A percentile compares a stretch with the other conserved stretches of the same genome.
These are phyloP conservation scores for Sclerurus mexicanus DNA, from an alignment of 2,113 vertebrate species.

Conservation along the genomic window DNA sequence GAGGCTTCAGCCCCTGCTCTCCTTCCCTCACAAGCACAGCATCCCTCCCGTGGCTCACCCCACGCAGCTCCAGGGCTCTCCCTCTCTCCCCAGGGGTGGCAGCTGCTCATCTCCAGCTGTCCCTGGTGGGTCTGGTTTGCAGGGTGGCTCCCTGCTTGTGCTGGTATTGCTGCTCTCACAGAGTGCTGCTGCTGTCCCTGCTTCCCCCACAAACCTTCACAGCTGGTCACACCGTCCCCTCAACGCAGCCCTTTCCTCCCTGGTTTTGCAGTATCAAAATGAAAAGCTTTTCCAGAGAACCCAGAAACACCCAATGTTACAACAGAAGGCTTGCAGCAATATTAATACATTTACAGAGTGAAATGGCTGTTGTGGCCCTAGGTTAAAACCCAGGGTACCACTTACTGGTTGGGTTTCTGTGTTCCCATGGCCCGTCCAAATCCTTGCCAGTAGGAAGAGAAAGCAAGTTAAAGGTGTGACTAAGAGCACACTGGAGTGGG, in stretches of 20 bases:
- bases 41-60: too few relatives aligned
- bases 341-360: neutral
- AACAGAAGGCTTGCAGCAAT: neutral
- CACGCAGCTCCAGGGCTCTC: neutral
- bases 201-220: too few relatives aligned
- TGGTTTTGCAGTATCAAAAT: neutral
- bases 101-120: neutral
- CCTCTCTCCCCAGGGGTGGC: fast-evolving
- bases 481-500: neutral
- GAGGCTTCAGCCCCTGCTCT: neutral
- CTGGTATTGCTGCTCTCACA: too few relatives aligned
- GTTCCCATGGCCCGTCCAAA: neutral
- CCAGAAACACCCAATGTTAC: neutral
- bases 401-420: neutral
- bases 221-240: neutral
- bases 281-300: neutral
- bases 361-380: neutral
- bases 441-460: neutral
- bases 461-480: neutral
- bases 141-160: neutral
- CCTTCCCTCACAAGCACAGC: neutral
- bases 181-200: neutral
- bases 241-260: neutral
- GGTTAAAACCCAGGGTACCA: neutral
- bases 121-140: neutral